phyloP scores from a whole-genome alignment of 1,140 invertebrate genomes.

The Drosophila chauvacae region DNA sequence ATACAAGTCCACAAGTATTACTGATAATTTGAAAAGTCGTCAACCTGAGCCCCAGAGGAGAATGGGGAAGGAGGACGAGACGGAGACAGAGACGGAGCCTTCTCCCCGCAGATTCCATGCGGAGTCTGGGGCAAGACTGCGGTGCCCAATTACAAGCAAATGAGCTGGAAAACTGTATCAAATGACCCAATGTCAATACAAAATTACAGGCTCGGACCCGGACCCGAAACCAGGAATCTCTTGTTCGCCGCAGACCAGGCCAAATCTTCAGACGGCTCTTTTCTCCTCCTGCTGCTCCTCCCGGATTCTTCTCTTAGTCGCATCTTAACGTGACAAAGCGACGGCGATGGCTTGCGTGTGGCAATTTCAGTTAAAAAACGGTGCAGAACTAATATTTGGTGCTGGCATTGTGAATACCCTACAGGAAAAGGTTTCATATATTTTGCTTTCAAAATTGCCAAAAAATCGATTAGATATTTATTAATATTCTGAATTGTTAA shows the following conservation, averaged over 20 bases:
- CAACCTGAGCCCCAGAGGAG: conserved; percentile 59
- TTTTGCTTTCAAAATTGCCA: not conserved
- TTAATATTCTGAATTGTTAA: not conserved
- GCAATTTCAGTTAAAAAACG: conserved; percentile 78
- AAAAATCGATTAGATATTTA: not conserved
- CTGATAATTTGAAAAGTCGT: conserved; percentile 83
- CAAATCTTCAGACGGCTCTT: conserved; percentile 12
- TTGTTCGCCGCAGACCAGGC: conserved; percentile 39
- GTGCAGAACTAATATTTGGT: not conserved
- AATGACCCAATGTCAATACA: conserved; percentile 81
- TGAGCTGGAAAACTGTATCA: conserved; percentile 84
- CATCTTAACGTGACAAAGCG: conserved; percentile 77
- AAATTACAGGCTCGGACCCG: conserved; percentile 66
- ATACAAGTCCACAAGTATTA: conserved; percentile 72
- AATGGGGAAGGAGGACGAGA: not conserved
- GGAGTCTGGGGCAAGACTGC: conserved; percentile 60
- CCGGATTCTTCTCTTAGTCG: not conserved
- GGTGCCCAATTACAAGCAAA: conserved; percentile 83
- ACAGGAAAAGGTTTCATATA: not conserved
- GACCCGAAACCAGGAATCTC: conserved; percentile 62
- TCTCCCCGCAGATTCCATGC: conserved; percentile 47
- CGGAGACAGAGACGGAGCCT: conserved; percentile 1
- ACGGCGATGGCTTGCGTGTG: conserved; percentile 78
- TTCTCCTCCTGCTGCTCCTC: not conserved
- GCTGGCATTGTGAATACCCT: conserved; percentile 35